A percentile compares a stretch with the other conserved stretches of the same genome.
Evolutionary conservation across 2,888 invertebrate species (phyloP).

Genomic region (Argyra leucocephala): DNA sequence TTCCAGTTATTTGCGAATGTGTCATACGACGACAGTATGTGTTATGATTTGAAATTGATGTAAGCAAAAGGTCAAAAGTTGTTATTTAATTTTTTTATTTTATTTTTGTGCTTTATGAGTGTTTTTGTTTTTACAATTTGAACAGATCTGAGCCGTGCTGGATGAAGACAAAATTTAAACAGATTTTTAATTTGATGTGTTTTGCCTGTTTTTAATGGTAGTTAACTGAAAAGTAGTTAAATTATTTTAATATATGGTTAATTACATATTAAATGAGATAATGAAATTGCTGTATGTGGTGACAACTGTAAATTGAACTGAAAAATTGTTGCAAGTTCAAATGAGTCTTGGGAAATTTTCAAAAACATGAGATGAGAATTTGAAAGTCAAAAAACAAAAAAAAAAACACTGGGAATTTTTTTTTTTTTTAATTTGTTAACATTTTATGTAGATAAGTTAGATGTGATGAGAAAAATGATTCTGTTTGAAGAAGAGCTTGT

Average conservation of each 20-base stretch:
- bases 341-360: not conserved
- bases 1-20: too few species aligned
- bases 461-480: too few species aligned
- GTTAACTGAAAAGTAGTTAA: conserved; percentile 1
- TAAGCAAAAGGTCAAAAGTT: not conserved
- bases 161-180: not conserved
- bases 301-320: not conserved
- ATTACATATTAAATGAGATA: not conserved
- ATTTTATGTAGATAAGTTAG: too few species aligned
- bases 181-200: not conserved
- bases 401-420: too few species aligned
- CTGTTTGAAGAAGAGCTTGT: too few species aligned
- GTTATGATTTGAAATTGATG: too few species aligned
- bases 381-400: too few species aligned
- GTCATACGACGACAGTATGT: too few species aligned
- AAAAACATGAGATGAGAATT: too few species aligned
- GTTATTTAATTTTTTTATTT: not conserved
- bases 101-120: not conserved
- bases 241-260: not conserved
- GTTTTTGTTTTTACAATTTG: not conserved
- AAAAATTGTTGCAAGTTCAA: not conserved
- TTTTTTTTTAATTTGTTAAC: too few species aligned
- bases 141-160: not conserved
- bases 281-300: too few species aligned
- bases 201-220: not conserved